Evolutionary conservation across 23 tunicate species (phyloP).

Genomic region (Diplosoma virens): DNA sequence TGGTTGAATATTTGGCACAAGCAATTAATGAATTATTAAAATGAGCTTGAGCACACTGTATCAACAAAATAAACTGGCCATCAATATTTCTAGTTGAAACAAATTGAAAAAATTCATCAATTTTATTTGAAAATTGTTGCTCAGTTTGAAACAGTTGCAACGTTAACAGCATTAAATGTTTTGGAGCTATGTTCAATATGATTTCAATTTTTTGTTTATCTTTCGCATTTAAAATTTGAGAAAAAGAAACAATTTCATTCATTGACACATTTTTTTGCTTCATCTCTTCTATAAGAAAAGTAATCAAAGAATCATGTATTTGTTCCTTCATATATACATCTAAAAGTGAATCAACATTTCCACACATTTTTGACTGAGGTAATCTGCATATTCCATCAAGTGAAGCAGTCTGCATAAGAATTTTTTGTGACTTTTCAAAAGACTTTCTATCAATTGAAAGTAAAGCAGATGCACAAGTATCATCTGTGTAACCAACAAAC

Average conservation of each 20-base stretch:
- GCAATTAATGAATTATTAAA: constrained; percentile 32
- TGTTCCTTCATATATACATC: constrained; percentile 26
- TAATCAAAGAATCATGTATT: constrained; percentile 32
- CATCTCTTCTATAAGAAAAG: background rate
- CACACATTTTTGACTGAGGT: constrained; percentile 24
- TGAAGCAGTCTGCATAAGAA: constrained; percentile 45
- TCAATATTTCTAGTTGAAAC: background rate
- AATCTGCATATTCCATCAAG: constrained; percentile 52
- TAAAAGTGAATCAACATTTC: constrained; percentile 13
- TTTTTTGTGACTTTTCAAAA: background rate
- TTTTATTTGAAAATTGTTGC: constrained; percentile 24
- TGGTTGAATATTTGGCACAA: constrained; percentile 56
- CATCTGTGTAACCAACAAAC: constrained; percentile 50
- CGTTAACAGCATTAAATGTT: constrained; percentile 41
- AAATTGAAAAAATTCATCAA: constrained; percentile 11
- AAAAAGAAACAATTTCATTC: constrained; percentile 19
- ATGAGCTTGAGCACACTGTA: constrained; percentile 66
- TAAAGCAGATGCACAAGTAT: constrained; percentile 50
- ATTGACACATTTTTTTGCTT: background rate
- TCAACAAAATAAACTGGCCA: constrained; percentile 32
- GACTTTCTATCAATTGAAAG: constrained; percentile 14
- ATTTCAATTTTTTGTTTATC: constrained; percentile 2
- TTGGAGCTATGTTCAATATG: background rate
- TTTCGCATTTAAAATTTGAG: constrained; percentile 13
- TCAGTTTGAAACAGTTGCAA: constrained; percentile 60